Evolutionary conservation across 2,888 invertebrate genomes (phyloP), one percentile per base, ranked within the genome.

Genomic region (Amiota mariae): DNA sequence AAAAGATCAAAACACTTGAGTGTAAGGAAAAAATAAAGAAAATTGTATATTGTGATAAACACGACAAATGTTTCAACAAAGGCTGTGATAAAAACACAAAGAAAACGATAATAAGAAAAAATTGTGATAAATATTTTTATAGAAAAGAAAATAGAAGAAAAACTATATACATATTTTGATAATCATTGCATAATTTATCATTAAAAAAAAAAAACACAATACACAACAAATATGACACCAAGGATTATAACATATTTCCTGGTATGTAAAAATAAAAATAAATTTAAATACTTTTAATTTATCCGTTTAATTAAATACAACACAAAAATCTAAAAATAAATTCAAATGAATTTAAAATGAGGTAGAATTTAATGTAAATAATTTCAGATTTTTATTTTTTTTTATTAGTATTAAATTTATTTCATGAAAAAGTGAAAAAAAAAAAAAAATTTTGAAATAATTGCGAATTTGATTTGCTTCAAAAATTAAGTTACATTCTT

Each of bases 221-320:
- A 68, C 49, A 68, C 36, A 8, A 48, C 51, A 10, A 57, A 76
- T 75, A 87, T 88, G 89, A 80, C 88, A 74, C 88, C 88, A 20
- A 82, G 87, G 82, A 85, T 89, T 71, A 83, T 88, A 36, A 85
- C 85, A 63, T 88, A 87, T 76, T 84, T 88, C 78, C 81, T 89
- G 88, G 89, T 88, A 89, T 82, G 81, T 64, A 13, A 59, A 49
- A 54, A 57, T 54, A 9, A 8, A 54, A 66, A 63, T 72, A 59
- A 48, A 64, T 66, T 36, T 36, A 36, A 36, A 6, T 36, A 36
- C 6, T 46, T 63, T 48, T 46, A 36, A 51, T 72, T 64, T 36
- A 59, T 20, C 13, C 36, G 13, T 59, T 11, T 11, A 67, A 20
- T 46, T 3, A 49, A 71, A 59, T 10, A 24, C 47, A 20, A 71